Evolutionary conservation across 2,797 vertebrate species (phyloP).

Genomic region (Alcedo quadribrachys): DNA sequence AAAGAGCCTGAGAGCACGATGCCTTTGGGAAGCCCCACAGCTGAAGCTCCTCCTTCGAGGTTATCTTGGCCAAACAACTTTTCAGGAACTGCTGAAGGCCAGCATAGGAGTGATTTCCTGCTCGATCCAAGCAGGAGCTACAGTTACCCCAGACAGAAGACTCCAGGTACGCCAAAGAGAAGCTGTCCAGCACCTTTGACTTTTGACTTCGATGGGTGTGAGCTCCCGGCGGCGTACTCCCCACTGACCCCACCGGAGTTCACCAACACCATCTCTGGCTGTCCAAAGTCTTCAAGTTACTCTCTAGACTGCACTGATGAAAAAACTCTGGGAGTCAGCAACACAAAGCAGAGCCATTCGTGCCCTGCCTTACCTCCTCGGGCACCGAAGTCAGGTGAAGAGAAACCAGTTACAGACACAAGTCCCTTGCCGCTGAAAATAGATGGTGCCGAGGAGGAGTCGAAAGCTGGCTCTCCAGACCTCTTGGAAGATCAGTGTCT

Average conservation of each 20-base stretch:
- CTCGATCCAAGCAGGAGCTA: slow-evolving; percentile 89
- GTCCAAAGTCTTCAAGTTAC: slow-evolving; percentile 92
- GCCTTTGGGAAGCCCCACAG: slow-evolving; percentile 75
- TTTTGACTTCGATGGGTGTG: slow-evolving; percentile 82
- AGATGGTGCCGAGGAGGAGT: slow-evolving; percentile 80
- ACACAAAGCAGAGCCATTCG: slow-evolving; percentile 89
- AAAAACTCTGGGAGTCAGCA: slow-evolving; percentile 79
- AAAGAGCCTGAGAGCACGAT: slow-evolving; percentile 75
- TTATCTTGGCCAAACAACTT: slow-evolving; percentile 95
- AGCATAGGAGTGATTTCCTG: slow-evolving; percentile 83
- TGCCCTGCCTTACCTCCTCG: slow-evolving; percentile 94
- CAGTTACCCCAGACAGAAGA: slow-evolving; percentile 95
- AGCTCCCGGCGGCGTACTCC: slow-evolving; percentile 50
- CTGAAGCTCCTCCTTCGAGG: slow-evolving; percentile 82
- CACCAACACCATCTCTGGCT: slow-evolving; percentile 72
- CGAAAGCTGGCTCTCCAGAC: slow-evolving; percentile 68
- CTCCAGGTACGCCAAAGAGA: slow-evolving; percentile 87
- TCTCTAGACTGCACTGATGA: slow-evolving; percentile 88
- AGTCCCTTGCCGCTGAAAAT: slow-evolving; percentile 74
- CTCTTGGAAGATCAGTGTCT: slow-evolving; percentile 79
- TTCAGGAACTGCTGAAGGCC: slow-evolving; percentile 81
- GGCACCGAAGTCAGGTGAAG: slow-evolving; percentile 83
- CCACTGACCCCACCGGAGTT: slow-evolving; percentile 71
- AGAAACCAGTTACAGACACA: slow-evolving; percentile 74
- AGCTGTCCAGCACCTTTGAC: slow-evolving; percentile 87